Conservation (phyloP, 2,797 vertebrate genomes). For the Macropus fuliginosus region DNA sequence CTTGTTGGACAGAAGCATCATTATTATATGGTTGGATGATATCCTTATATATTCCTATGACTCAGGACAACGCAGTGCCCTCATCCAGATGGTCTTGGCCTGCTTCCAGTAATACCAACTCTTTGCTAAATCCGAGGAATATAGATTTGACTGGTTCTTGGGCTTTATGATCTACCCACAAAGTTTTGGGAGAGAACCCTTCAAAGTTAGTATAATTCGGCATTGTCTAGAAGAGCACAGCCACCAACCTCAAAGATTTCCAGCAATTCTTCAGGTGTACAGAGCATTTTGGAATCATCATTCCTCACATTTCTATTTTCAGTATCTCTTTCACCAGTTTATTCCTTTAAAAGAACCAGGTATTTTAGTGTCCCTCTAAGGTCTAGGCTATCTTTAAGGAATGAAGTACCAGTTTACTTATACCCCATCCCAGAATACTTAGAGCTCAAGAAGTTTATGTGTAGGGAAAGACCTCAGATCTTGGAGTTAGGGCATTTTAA, state of each 20-base stretch:
- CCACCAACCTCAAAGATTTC: not conserved
- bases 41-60: conserved; percentile 44
- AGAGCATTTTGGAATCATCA: not conserved
- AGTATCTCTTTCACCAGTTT: not conserved
- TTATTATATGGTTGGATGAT: conserved; percentile 67
- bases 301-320: not conserved
- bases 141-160: conserved; percentile 56
- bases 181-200: conserved; percentile 58
- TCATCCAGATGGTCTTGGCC: conserved; percentile 60
- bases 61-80: conserved; percentile 39
- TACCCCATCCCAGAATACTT: too few relatives aligned
- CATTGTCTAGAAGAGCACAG: not conserved
- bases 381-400: not conserved
- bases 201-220: conserved; percentile 47
- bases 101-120: conserved; percentile 41
- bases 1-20: conserved; percentile 61
- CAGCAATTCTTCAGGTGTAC: not conserved
- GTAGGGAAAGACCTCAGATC: not conserved
- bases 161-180: conserved; percentile 50
- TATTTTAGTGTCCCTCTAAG: not conserved
- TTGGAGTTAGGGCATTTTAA: not conserved
- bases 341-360: not conserved
- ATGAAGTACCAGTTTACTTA: not conserved
- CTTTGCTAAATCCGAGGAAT: conserved; percentile 59
- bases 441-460: not conserved